Conservation (phyloP, 2,888 invertebrate species). For the Exephanes ischioxanthus region DNA sequence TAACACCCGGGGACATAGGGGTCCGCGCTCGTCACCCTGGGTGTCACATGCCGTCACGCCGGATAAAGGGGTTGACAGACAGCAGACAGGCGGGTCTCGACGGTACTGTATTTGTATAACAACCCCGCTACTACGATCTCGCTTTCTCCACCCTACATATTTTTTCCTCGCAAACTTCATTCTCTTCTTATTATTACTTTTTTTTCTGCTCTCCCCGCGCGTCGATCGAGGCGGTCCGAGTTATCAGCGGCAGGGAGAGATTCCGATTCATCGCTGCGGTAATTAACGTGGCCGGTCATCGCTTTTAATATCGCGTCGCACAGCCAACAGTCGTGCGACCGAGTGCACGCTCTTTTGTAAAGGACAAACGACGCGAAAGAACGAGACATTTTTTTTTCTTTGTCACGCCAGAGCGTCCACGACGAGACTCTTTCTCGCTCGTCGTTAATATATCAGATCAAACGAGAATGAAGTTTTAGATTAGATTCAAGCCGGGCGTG, state of each 20-base stretch:
- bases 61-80: constrained; percentile 64
- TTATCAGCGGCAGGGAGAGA: background rate
- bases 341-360: constrained; percentile 10
- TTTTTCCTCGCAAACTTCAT: constrained; percentile 60
- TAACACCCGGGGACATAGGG: constrained; percentile 40
- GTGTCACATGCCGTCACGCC: constrained; percentile 65
- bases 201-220: constrained; percentile 27
- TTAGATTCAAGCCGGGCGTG: constrained; percentile 76
- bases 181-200: constrained; percentile 37
- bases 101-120: constrained; percentile 59
- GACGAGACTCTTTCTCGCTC: constrained; percentile 54
- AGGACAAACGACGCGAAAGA: constrained; percentile 30
- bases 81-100: constrained; percentile 55
- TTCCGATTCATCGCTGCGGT: constrained; percentile 16
- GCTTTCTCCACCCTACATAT: constrained; percentile 25
- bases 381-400: constrained; percentile 10
- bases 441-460: constrained; percentile 75
- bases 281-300: constrained; percentile 44
- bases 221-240: background rate
- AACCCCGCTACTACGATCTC: constrained; percentile 32
- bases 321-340: constrained; percentile 45
- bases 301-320: constrained; percentile 39
- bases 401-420: constrained; percentile 46
- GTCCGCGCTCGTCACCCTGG: constrained; percentile 53
- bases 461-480: constrained; percentile 78